These are phyloP conservation scores for Hirtodrosophila trivittata DNA, from an alignment of 2,888 invertebrate species.

Conservation along the genomic window DNA sequence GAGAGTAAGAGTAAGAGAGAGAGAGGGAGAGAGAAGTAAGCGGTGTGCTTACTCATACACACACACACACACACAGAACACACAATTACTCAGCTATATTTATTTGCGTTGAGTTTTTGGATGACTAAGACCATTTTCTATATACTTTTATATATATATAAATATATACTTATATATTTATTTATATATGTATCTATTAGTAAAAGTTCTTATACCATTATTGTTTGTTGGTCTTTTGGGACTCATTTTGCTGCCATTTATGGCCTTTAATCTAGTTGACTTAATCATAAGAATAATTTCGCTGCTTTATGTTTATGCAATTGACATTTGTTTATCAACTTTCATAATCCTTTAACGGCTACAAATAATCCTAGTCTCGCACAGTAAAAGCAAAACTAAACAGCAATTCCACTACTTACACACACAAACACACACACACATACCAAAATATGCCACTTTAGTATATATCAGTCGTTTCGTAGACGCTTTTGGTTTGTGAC, in stretches of 20 bases:
- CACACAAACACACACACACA: conserved; percentile 19
- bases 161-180: conserved; percentile 10
- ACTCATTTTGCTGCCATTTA: conserved; percentile 46
- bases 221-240: conserved; percentile 36
- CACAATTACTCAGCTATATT: conserved; percentile 63
- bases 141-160: conserved; percentile 24
- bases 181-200: conserved; percentile 2
- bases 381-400: conserved; percentile 50
- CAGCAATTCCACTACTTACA: conserved; percentile 28
- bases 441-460: conserved; percentile 34
- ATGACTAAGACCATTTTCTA: conserved; percentile 66
- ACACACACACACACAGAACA: conserved; percentile 16
- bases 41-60: conserved; percentile 39
- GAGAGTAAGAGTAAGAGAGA: conserved; percentile 12
- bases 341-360: conserved; percentile 47
- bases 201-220: no score
- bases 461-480: conserved; percentile 52
- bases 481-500: conserved; percentile 60
- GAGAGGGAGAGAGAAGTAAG: conserved; percentile 1
- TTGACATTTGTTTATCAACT: conserved; percentile 50
- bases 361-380: conserved; percentile 41
- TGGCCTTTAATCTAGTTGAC: conserved; percentile 34
- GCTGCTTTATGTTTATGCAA: conserved; percentile 24
- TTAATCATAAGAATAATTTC: conserved; percentile 41
- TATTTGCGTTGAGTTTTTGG: conserved; percentile 57